A percentile compares a stretch with the other conserved stretches of the same genome.
These are phyloP conservation scores for Scaptomyza hsui DNA, from an alignment of 1,140 invertebrate species.

Conservation along the genomic window DNA sequence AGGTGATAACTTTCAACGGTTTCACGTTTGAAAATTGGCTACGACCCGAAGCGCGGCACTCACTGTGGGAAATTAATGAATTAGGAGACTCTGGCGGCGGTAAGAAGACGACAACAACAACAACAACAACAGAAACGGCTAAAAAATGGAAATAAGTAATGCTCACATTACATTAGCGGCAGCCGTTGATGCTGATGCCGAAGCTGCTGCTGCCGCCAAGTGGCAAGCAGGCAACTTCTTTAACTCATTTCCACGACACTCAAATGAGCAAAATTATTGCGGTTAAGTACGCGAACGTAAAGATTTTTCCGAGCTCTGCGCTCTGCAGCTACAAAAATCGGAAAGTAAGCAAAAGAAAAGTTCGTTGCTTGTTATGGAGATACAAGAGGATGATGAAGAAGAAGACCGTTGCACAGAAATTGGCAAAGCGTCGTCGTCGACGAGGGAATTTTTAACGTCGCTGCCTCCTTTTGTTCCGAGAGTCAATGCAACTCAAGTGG, in stretches of 20 bases:
- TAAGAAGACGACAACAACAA: constrained; percentile 50
- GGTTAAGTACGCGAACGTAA: constrained; percentile 78
- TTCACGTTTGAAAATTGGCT: constrained; percentile 75
- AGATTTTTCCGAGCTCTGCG: constrained; percentile 63
- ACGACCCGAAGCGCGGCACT: constrained; percentile 29
- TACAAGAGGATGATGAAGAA: constrained; percentile 15
- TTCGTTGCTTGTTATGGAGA: constrained; percentile 31
- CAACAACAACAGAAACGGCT: constrained; percentile 6
- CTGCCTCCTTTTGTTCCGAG: constrained; percentile 21
- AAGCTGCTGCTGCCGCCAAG: constrained; percentile 47
- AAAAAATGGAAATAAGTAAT: constrained; percentile 78
- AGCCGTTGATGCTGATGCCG: constrained; percentile 20
- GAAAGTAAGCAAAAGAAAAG: constrained; percentile 71
- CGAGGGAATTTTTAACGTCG: constrained; percentile 40
- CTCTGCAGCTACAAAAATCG: constrained; percentile 49
- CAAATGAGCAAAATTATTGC: constrained; percentile 83
- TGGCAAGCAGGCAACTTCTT: constrained; percentile 61
- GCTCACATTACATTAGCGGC: constrained; percentile 74
- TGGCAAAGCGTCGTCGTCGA: constrained; percentile 16
- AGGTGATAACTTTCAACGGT: constrained; percentile 82
- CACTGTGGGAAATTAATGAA: constrained; percentile 80
- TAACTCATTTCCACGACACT: constrained; percentile 83
- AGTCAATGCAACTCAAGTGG: constrained; percentile 8
- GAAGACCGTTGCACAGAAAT: constrained; percentile 46
- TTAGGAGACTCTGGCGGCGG: constrained; percentile 57